Conservation (phyloP, 2,888 invertebrate species). For the Agrotis exclamationis region DNA sequence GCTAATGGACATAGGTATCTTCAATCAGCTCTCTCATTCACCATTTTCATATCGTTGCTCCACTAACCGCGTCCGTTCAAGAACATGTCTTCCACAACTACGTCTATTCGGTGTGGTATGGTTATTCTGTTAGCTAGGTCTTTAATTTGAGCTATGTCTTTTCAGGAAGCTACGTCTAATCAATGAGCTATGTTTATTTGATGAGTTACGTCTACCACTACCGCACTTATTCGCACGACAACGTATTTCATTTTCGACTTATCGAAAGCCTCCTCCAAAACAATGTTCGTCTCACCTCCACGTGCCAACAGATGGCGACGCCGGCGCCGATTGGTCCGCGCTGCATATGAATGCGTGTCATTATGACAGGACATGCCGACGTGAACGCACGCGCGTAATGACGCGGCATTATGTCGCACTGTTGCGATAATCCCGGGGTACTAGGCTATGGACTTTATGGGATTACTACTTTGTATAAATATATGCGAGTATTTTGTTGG, state of each 20-base stretch:
- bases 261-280: conserved; percentile 45
- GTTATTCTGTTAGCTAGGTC: too few species aligned
- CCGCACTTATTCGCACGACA: background rate
- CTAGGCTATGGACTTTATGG: conserved; percentile 15
- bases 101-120: too few species aligned
- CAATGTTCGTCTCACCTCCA: background rate
- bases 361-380: conserved; percentile 49
- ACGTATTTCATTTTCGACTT: too few species aligned
- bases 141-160: too few species aligned
- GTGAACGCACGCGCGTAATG: conserved; percentile 36
- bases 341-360: conserved; percentile 51
- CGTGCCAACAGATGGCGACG: conserved; percentile 41
- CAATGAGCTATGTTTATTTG: too few species aligned
- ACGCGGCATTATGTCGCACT: conserved; percentile 9
- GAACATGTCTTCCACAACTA: too few species aligned
- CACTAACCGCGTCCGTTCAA: too few species aligned
- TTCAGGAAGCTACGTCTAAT: too few species aligned
- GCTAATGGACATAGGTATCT: too few species aligned
- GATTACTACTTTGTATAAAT: background rate
- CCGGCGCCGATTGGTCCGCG: conserved; percentile 46
- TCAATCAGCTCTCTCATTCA: too few species aligned
- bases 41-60: too few species aligned
- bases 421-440: conserved; percentile 26
- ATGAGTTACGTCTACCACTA: too few species aligned
- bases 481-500: conserved; percentile 1